These are phyloP conservation scores for Acronicta aceris DNA, from an alignment of 2,888 invertebrate genomes.

Conservation along the genomic window DNA sequence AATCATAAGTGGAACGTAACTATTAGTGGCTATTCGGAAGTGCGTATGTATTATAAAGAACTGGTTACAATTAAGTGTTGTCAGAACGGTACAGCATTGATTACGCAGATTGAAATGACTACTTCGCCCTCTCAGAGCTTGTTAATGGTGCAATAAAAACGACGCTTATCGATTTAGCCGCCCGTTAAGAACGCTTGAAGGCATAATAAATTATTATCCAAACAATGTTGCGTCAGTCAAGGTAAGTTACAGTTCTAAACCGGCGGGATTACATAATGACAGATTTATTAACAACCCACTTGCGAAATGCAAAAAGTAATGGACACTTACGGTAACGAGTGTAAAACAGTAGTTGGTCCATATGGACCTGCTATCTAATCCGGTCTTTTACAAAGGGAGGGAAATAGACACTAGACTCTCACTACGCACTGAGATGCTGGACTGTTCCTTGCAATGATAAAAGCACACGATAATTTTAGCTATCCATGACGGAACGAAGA, in stretches of 20 bases:
- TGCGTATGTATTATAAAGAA: too few species aligned
- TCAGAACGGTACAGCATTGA: conserved; percentile 68
- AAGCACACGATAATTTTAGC: conserved; percentile 3
- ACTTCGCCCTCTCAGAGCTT: conserved; percentile 78
- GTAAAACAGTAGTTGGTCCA: conserved; percentile 80
- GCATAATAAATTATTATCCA: conserved; percentile 84
- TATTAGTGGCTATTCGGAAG: too few species aligned
- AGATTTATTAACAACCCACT: conserved; percentile 84
- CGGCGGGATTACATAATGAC: conserved; percentile 77
- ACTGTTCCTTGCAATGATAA: conserved; percentile 49
- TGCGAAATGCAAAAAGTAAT: conserved; percentile 86
- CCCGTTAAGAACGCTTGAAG: conserved; percentile 83
- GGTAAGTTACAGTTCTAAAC: conserved; percentile 81
- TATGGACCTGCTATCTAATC: conserved; percentile 65
- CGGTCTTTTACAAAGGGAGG: conserved; percentile 74
- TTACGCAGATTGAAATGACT: conserved; percentile 86
- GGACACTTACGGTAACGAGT: conserved; percentile 85
- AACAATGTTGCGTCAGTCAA: conserved; percentile 82
- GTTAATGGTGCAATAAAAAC: conserved; percentile 88
- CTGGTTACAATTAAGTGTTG: conserved; percentile 34
- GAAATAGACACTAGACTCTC: conserved; percentile 67
- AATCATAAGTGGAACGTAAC: too few species aligned
- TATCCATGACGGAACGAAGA: too few species aligned
- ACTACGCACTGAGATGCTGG: conserved; percentile 66
- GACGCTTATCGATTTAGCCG: conserved; percentile 85